Evolutionary conservation across 2,888 invertebrate species (phyloP), one percentile per base, ranked within the genome.

Genomic region (Alviniconcha strummeri): DNA sequence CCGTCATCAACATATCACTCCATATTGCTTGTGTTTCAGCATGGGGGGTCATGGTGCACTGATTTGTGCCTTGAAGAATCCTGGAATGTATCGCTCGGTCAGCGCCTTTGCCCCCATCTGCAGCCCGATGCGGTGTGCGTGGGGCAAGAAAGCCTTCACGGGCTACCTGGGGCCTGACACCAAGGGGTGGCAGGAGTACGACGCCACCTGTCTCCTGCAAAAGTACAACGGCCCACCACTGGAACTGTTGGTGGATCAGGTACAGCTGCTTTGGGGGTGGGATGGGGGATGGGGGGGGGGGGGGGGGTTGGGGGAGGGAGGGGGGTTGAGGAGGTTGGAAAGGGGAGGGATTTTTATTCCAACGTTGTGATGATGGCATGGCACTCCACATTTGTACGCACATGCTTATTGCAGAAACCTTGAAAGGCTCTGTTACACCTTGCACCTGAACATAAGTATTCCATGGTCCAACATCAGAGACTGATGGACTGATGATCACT

Each of bases 11-110:
- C 13, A 36, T 13, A 17, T 64, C 9, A 11, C 13, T 19, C 15
- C n/a, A 4, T n/a, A 67, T 60, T 4, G 64, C 13, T 54, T 54
- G 55, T 13, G 88, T 94, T 95, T 78, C 92, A 98, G 98, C 92
- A 99, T 99, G 99, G 99, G 99, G 85, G 99, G 99, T 55, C 99
- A 99, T 94, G 99, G 99, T 60, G 98, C 99, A 19, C 93, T 99
- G 78, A 96, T 98, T 82, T 97, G 97, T 91, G 97, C 97, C 7
- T 94, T 99, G 74, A 97, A 97, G 94, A 98, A 98, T 94, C 98
- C 98, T 13, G 97, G 97, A 17, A 94, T 96, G 84, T 99, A 97
- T 94, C 90, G 91, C 80, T 94, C 95, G 76, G 98, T 98, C 0
- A 98, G 98, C 86, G 98, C 98, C 7, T 99, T 99, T 95, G 96